These are phyloP conservation scores for Heteromormyrus szaboi DNA, from an alignment of 2,797 vertebrate genomes.

Conservation along the genomic window DNA sequence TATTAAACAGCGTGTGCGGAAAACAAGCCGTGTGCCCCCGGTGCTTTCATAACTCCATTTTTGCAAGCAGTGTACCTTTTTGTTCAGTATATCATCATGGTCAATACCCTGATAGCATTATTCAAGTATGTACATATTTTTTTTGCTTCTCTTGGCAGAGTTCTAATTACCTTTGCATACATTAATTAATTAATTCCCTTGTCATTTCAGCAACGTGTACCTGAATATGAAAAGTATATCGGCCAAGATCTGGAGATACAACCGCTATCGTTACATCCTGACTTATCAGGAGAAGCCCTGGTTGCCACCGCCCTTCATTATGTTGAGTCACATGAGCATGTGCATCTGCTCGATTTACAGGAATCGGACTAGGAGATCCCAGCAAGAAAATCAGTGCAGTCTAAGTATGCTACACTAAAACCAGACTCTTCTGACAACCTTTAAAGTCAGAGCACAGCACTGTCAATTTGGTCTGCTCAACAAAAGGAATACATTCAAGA, in stretches of 20 bases:
- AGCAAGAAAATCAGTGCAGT: slow-evolving; percentile 71
- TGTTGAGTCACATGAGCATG: slow-evolving; percentile 72
- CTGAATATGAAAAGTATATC: slow-evolving; percentile 81
- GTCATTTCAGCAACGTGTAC: slow-evolving; percentile 80
- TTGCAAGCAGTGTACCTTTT: slow-evolving; percentile 96
- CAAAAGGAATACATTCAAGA: neutral
- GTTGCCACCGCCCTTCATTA: slow-evolving; percentile 85
- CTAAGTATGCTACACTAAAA: slow-evolving; percentile 65
- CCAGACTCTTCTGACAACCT: neutral
- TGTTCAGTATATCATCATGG: slow-evolving; percentile 97
- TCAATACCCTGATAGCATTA: slow-evolving; percentile 93
- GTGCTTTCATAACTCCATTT: slow-evolving; percentile 79
- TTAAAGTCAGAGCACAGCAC: neutral
- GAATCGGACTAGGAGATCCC: slow-evolving; percentile 48
- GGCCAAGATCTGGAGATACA: slow-evolving; percentile 90
- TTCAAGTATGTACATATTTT: slow-evolving; percentile 76
- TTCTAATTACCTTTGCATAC: neutral
- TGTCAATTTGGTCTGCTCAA: neutral
- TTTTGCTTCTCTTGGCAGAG: neutral
- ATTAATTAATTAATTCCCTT: neutral
- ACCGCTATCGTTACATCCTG: slow-evolving; percentile 95
- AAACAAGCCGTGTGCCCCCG: slow-evolving; percentile 68
- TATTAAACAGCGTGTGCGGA: slow-evolving; percentile 69
- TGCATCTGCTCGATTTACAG: slow-evolving; percentile 63
- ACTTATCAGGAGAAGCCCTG: slow-evolving; percentile 86